Conservation (phyloP, 1,140 invertebrate genomes). For the Drosophila bifasciata region DNA sequence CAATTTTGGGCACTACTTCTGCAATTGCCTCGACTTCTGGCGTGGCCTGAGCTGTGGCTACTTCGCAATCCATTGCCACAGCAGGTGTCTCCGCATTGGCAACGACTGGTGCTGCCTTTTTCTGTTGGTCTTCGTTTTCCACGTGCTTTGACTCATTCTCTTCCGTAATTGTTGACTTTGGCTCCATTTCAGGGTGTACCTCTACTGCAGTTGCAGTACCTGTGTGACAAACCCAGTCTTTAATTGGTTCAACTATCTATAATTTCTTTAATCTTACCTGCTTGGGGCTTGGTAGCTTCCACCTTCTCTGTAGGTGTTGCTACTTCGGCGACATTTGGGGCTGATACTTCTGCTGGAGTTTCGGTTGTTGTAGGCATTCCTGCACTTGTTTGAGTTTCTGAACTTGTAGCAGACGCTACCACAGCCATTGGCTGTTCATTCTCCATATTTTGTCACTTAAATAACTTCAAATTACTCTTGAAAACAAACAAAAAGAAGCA, state of each 20-base stretch:
- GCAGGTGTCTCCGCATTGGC: neutral
- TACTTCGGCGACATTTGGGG: neutral
- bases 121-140: neutral
- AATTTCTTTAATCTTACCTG: slow-evolving; percentile 34
- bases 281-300: slow-evolving; percentile 17
- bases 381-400: neutral
- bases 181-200: slow-evolving; percentile 4
- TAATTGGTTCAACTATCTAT: neutral
- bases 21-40: no score
- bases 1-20: neutral
- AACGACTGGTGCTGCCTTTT: neutral
- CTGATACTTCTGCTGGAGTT: no score
- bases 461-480: neutral
- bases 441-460: slow-evolving; percentile 19
- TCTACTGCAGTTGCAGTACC: neutral
- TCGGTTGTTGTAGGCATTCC: neutral
- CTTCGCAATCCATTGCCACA: slow-evolving; percentile 22
- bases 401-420: neutral
- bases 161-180: neutral
- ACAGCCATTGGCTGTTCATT: slow-evolving; percentile 31
- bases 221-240: slow-evolving; percentile 1
- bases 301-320: slow-evolving; percentile 22
- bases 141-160: slow-evolving; percentile 1
- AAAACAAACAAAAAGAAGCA: neutral
- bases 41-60: no score